These are phyloP conservation scores for Limenitis arthemis DNA, from an alignment of 2,888 invertebrate species.

Conservation along the genomic window DNA sequence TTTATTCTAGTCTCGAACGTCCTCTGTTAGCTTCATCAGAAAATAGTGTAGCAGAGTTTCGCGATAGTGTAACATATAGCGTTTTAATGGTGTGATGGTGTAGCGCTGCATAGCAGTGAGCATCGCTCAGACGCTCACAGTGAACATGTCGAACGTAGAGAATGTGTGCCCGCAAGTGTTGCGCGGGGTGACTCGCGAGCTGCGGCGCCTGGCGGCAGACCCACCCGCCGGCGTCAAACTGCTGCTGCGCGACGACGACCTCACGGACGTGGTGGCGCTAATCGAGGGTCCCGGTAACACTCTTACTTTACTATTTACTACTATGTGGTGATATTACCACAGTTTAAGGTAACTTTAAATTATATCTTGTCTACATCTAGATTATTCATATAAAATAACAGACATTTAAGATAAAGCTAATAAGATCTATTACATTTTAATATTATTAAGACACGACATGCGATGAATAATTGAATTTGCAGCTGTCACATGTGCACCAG, in stretches of 20 bases:
- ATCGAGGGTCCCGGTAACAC: slow-evolving; percentile 85
- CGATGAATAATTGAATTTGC: background rate
- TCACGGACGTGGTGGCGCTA: slow-evolving; percentile 93
- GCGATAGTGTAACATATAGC: too few species aligned
- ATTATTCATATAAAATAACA: too few species aligned
- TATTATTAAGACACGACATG: too few species aligned
- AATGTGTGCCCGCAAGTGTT: slow-evolving; percentile 96
- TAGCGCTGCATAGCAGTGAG: slow-evolving; percentile 2
- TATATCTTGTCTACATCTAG: too few species aligned
- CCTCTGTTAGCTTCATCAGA: too few species aligned
- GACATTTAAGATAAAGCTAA: too few species aligned
- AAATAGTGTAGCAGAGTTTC: too few species aligned
- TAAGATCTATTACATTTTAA: too few species aligned
- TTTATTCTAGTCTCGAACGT: too few species aligned
- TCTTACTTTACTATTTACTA: background rate
- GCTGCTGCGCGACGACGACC: slow-evolving; percentile 91
- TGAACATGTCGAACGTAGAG: slow-evolving; percentile 88
- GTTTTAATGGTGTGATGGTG: slow-evolving; percentile 5
- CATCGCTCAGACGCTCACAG: slow-evolving; percentile 1
- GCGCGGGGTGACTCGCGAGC: slow-evolving; percentile 89
- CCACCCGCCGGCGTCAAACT: slow-evolving; percentile 95
- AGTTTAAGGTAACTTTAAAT: background rate
- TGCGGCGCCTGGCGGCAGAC: slow-evolving; percentile 84
- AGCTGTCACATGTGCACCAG: too few species aligned
- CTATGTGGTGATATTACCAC: background rate